These are phyloP conservation scores for Tupaia chinensis DNA, from an alignment of 2,113 vertebrate genomes.

Conservation along the genomic window DNA sequence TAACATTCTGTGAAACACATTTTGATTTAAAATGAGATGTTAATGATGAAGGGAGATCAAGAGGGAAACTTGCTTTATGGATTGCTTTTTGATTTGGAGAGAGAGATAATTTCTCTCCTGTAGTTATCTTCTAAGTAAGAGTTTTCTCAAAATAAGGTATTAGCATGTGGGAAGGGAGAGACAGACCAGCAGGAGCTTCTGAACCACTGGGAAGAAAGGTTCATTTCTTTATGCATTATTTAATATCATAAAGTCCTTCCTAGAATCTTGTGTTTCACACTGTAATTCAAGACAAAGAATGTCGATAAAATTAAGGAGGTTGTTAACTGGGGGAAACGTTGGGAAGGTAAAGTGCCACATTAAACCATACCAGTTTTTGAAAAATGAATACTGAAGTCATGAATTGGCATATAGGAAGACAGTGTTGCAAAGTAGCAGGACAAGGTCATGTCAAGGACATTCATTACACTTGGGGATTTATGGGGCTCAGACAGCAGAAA, in stretches of 20 bases:
- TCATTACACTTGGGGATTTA: neutral
- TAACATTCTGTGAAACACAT: constrained; percentile 47
- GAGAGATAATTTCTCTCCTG: neutral
- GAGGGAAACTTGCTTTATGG: neutral
- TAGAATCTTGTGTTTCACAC: constrained; percentile 22
- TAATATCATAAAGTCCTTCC: neutral
- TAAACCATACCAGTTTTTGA: constrained; percentile 29
- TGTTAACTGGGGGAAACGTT: neutral
- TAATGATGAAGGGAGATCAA: constrained; percentile 47
- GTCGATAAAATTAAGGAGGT: constrained; percentile 54
- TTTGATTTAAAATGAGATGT: constrained; percentile 63
- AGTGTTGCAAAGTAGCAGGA: neutral
- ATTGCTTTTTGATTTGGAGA: neutral
- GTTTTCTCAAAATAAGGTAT: constrained; percentile 50
- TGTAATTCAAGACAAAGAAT: constrained; percentile 52
- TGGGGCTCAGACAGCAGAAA: neutral
- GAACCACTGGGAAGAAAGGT: constrained; percentile 10
- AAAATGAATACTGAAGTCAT: neutral
- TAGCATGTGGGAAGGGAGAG: neutral
- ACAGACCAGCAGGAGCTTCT: neutral
- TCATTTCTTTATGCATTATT: constrained; percentile 57
- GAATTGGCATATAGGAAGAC: neutral
- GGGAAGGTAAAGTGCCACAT: constrained; percentile 17
- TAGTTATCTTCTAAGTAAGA: constrained; percentile 20
- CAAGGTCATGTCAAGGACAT: neutral